Base-by-base conservation (phyloP, 2,797 vertebrate genomes). In the Ispidina lecontei region DNA sequence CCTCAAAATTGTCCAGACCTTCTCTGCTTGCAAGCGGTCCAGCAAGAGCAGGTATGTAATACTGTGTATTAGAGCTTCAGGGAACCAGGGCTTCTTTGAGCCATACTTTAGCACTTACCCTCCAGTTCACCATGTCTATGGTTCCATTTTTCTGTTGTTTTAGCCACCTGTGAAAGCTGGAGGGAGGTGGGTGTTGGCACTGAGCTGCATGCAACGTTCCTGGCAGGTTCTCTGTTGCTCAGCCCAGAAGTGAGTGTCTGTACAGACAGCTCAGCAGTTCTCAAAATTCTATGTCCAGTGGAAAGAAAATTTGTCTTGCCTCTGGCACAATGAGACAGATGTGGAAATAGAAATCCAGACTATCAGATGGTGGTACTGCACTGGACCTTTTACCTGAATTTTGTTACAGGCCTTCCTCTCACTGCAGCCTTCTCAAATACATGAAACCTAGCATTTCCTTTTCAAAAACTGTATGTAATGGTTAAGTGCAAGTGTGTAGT, bases 61-160 rank as follows among this genome's bases (percentile, higher is more conserved):
- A 39, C 12, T 49, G 0, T 71, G 4, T 60, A 21, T 70, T 10
- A 14, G 55, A 82, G 19, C 20, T 6, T 5, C 33, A 88, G 87
- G 69, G 83, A 94, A 82, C 19, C 33, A 72, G 4, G 5, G n/a
- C 65, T 95, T 44, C 94, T 94, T 92, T 87, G 92, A 94, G 69
- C 49, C 7, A 12, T 14, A 6, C 46, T 41, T 94, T 5, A 58
- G 59, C 31, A 56, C 59, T 39, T 52, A 15, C 51, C 25, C 31
- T 62, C 69, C 63, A n/a, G 79, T 82, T 89, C 70, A 76, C 9
- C 11, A 95, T 80, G 70, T 25, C 84, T 79, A 44, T n/a, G 20
- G 12, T 78, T 90, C 69, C 39, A 8, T 44, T 83, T 87, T 87
- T 44, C 49, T 80, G 25, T 49, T 81, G 55, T 14, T 92, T 78